These are phyloP conservation scores for Brevipalpus yothersi DNA, from an alignment of 1,140 invertebrate genomes.

Conservation along the genomic window DNA sequence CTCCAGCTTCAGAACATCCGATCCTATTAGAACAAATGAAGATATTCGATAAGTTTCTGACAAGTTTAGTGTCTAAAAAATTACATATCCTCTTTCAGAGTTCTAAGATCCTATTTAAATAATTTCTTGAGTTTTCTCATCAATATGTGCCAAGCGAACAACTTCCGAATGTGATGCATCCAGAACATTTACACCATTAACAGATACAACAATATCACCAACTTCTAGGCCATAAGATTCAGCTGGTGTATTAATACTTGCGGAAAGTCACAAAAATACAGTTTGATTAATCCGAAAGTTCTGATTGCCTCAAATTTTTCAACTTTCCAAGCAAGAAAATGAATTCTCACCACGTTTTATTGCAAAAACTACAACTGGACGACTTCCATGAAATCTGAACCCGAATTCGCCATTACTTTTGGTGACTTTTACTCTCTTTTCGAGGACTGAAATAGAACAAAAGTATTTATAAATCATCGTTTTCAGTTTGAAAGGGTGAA, in stretches of 20 bases:
- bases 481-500: no score
- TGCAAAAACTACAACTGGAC: conserved; percentile 78
- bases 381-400: conserved; percentile 78
- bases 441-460: conserved; percentile 8
- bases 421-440: conserved; percentile 36
- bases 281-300: no score
- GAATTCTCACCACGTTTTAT: conserved; percentile 35
- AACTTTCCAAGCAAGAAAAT: neutral
- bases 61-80: no score
- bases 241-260: no score
- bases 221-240: conserved; percentile 70
- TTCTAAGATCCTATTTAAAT: no score
- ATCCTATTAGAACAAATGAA: neutral
- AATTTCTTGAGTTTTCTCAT: no score
- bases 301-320: no score
- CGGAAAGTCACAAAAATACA: no score
- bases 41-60: no score
- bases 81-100: no score
- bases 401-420: conserved; percentile 67
- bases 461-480: neutral
- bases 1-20: conserved; percentile 1
- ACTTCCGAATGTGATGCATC: conserved; percentile 81
- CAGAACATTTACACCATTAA: conserved; percentile 68
- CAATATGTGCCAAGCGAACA: conserved; percentile 68
- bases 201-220: conserved; percentile 72